Conservation (phyloP, 2,888 invertebrate species). For the Nomada flava region DNA sequence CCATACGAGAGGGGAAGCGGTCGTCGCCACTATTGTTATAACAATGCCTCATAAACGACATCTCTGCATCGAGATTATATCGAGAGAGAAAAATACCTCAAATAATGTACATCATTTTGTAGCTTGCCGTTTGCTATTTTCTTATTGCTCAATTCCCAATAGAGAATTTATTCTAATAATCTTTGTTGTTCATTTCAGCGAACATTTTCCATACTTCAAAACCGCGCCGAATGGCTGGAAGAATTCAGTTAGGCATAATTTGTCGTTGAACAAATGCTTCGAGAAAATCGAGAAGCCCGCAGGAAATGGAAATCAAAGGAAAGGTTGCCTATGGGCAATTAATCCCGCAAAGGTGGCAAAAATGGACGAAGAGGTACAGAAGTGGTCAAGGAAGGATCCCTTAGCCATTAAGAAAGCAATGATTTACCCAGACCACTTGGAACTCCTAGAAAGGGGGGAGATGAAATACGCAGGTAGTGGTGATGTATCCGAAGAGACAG, state of each 20-base stretch:
- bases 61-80: not conserved
- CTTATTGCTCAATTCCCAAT: not conserved
- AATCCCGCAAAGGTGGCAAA: slow-evolving; percentile 97
- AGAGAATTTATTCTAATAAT: not conserved
- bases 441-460: slow-evolving; percentile 93
- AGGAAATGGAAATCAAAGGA: slow-evolving; percentile 93
- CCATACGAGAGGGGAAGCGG: slow-evolving; percentile 25
- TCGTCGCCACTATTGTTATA: not conserved
- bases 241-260: slow-evolving; percentile 98
- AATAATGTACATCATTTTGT: no score
- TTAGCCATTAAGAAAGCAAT: slow-evolving; percentile 96
- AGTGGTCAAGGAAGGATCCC: slow-evolving; percentile 98
- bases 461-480: slow-evolving; percentile 91
- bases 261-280: slow-evolving; percentile 99
- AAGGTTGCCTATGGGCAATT: slow-evolving; percentile 98
- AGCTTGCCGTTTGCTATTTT: not conserved
- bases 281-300: slow-evolving; percentile 98
- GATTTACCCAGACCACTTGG: slow-evolving; percentile 95
- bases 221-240: slow-evolving; percentile 99
- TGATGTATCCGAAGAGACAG: slow-evolving; percentile 89
- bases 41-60: not conserved
- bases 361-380: slow-evolving; percentile 99
- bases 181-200: slow-evolving; percentile 85
- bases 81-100: no score
- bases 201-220: slow-evolving; percentile 99